Percentiles rank a stretch among this genome's conserved stretches.
Conservation (phyloP, 1,140 invertebrate genomes). For the Chionoecetes opilio region DNA sequence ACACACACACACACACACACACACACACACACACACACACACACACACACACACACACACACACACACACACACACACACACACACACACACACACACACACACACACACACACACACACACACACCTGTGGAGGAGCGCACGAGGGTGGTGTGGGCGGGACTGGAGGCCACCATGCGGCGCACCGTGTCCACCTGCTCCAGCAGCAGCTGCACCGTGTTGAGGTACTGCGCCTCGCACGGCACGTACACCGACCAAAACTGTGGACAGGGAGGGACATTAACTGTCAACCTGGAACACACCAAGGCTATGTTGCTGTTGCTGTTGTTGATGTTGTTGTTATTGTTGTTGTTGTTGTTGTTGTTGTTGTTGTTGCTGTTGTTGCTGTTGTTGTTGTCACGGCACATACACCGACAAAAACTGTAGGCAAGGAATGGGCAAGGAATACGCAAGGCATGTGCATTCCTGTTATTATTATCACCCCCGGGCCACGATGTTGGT, state of each 20-base stretch:
- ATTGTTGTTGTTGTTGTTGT: too few species aligned
- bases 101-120: neutral
- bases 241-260: constrained; percentile 95
- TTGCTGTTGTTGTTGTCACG: too few species aligned
- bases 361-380: too few species aligned
- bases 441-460: too few species aligned
- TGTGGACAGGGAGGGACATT: too few species aligned
- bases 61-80: constrained; percentile 16
- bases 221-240: constrained; percentile 87
- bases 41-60: constrained; percentile 8
- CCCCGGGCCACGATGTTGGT: too few species aligned
- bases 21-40: constrained; percentile 5
- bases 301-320: too few species aligned
- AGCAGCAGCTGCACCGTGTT: constrained; percentile 88
- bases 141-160: constrained; percentile 91
- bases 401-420: too few species aligned
- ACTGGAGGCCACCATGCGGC: constrained; percentile 91
- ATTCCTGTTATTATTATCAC: too few species aligned
- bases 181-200: constrained; percentile 94
- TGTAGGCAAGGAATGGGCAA: too few species aligned
- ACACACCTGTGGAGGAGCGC: constrained; percentile 83
- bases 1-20: constrained; percentile 6
- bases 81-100: constrained; percentile 27
- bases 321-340: too few species aligned
- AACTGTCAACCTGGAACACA: too few species aligned